Evolutionary conservation across 35 echinoderm and acorn worm species (phyloP).

Genomic region (Nesometra sesokonis): DNA sequence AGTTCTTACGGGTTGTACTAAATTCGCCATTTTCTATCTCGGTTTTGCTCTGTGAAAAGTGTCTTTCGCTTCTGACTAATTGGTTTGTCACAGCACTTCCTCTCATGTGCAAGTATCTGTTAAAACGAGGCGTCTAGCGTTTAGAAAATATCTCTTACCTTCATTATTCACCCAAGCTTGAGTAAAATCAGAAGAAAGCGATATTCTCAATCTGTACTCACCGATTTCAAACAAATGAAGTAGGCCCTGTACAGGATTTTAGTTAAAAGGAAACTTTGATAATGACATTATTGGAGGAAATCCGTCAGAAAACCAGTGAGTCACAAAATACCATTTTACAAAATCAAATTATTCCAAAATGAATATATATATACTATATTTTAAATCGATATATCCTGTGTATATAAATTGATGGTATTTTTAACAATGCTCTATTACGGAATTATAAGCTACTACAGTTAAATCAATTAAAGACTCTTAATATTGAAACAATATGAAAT

Average conservation of each 20-base stretch:
- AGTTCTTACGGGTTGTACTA: not conserved
- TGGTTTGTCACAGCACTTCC: not conserved
- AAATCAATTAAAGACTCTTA: too few species aligned
- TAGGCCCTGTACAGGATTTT: not conserved
- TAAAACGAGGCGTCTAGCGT: not conserved
- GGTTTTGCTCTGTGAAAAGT: not conserved
- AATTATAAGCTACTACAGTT: too few species aligned
- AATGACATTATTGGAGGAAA: not conserved
- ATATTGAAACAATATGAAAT: too few species aligned
- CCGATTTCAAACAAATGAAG: too few species aligned
- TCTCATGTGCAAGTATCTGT: not conserved
- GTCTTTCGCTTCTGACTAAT: not conserved
- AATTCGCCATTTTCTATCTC: not conserved
- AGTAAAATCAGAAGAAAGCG: too few species aligned
- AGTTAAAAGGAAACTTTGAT: not conserved
- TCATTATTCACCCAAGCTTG: not conserved
- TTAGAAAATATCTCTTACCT: not conserved
- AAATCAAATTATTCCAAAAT: not conserved
- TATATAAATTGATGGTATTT: too few species aligned
- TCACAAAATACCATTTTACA: not conserved
- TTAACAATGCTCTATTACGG: too few species aligned
- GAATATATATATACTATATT: too few species aligned
- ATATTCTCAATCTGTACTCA: too few species aligned
- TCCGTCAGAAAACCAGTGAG: not conserved
- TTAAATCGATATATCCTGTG: too few species aligned